Base-by-base conservation (phyloP, 2,113 vertebrate species). In the Nothobranchius kuhntae region DNA sequence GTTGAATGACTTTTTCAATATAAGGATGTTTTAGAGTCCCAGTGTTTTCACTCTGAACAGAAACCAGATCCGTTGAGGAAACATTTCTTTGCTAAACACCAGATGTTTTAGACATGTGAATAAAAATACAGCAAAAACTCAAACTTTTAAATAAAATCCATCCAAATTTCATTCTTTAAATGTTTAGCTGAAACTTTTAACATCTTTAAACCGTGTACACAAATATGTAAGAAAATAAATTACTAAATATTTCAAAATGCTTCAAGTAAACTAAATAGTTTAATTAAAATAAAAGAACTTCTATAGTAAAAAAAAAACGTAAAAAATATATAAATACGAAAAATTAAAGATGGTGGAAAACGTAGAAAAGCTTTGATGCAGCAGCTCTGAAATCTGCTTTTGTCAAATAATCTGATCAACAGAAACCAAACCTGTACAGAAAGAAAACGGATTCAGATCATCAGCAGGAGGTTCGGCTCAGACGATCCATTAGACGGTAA, bases 151-250 rank as follows among this genome's bases (percentile, higher is more conserved):
- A 15, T n/a, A 15, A 15, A 48, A 15, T 48, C 13, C 15, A 48
- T 48, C 47, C 13, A 11, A 10, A 40, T 40, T 9, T 8, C 3
- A 40, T 40, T 9, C 6, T 8, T 4, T 7, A 48, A n/a, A 7
- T n/a, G 14, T 48, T 14, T 2, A 8, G 11, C 3, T 15, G 26
- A 36, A n/a, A 55, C 14, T n/a, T 36, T 64, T 48, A 75, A 85
- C 75, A 38, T 66, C 57, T n/a, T 68, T 30, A 60, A 86, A 79
- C 38, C 6, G 1, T 40, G 67, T 57, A 63, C 58, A 59, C 58
- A 86, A 84, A 85, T 84, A 84, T 81, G 78, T 73, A 71, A 78
- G 70, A 86, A 87, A 93, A 91, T 91, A 92, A 92, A 89, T 91
- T 7, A 40, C 38, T 1, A 7, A 40, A 40, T 40, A 8, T 40